Base-by-base conservation (phyloP, 2,888 invertebrate species). In the Brenthis daphne region DNA sequence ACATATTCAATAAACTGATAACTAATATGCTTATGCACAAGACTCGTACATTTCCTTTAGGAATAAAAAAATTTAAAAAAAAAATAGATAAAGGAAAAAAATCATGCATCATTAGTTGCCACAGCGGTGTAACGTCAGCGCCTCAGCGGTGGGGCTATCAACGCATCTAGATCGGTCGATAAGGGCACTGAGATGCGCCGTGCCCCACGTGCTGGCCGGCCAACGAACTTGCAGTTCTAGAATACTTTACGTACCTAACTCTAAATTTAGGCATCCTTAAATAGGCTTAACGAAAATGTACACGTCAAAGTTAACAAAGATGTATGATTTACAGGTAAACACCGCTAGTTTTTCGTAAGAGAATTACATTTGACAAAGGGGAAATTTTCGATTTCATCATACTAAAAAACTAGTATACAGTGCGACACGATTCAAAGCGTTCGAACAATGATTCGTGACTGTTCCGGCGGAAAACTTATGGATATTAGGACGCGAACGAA, bases 161-260 rank as follows among this genome's bases (percentile, higher is more conserved):
- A 68, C 68, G 67, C 66, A 70, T 72, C 72, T 61, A 37, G 73
- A 65, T 67, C 64, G 68, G 65, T 73, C 73, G 72, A 72, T 68
- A 73, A 50, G n/a, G 37, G 48, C 60, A 53, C 57, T 54, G 68
- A 61, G 70, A 70, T 65, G 68, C 65, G 66, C 68, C 72, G 60
- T 57, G 13, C 56, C 58, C 61, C 64, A 60, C 60, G 63, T 57
- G 14, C 12, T 48, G 63, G 20, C 2, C 58, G 58, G 66, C 16
- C 58, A 60, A 47, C 58, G 58, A 66, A 54, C 66, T 58, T 58
- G 24, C 55, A 29, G 24, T 47, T 53, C 14, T 16, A 43, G 60
- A 20, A 57, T 33, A 33, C 56, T 56, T 29, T 24, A 29, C 29
- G 6, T 24, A 43, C 37, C 37, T 43, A 8, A 43, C 1, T 43